Evolutionary conservation across 2,113 vertebrate genomes (phyloP).

Genomic region (Caranx ignobilis): DNA sequence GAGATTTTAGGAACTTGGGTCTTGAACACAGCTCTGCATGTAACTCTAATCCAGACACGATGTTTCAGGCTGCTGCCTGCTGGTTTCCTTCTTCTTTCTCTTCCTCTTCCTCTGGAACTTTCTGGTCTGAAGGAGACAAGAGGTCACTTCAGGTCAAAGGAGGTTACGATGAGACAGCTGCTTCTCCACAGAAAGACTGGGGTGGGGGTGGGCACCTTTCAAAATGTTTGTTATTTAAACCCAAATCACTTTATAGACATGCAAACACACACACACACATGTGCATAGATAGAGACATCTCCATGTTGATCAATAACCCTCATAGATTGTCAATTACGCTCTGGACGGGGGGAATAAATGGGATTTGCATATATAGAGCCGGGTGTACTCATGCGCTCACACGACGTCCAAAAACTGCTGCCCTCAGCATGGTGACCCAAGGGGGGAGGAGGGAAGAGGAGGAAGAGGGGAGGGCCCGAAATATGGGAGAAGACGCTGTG

Average conservation of each 20-base stretch:
- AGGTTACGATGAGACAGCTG: constrained; percentile 18
- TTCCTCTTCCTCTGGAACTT: constrained; percentile 29
- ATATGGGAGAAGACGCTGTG: constrained; percentile 33
- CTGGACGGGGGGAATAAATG: constrained; percentile 71
- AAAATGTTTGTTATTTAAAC: constrained; percentile 16
- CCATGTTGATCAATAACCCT: constrained; percentile 82
- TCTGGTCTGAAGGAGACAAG: background rate
- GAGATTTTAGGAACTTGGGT: background rate
- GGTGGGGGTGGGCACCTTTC: background rate
- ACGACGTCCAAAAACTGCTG: constrained; percentile 78
- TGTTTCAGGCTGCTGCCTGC: background rate
- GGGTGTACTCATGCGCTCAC: constrained; percentile 80
- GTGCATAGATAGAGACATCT: constrained; percentile 66
- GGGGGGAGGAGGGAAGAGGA: background rate
- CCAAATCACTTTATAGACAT: constrained; percentile 23
- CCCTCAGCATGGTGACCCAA: constrained; percentile 76
- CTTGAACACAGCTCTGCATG: background rate
- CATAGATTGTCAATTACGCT: constrained; percentile 83
- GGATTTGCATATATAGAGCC: constrained; percentile 85
- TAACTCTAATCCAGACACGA: background rate
- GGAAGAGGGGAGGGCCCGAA: background rate
- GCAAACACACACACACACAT: constrained; percentile 59
- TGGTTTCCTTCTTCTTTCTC: constrained; percentile 40
- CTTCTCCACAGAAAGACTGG: background rate
- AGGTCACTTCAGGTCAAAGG: constrained; percentile 9